phyloP scores from a whole-genome alignment of 2,888 invertebrate genomes.

The Megaustenia siamemsis region DNA sequence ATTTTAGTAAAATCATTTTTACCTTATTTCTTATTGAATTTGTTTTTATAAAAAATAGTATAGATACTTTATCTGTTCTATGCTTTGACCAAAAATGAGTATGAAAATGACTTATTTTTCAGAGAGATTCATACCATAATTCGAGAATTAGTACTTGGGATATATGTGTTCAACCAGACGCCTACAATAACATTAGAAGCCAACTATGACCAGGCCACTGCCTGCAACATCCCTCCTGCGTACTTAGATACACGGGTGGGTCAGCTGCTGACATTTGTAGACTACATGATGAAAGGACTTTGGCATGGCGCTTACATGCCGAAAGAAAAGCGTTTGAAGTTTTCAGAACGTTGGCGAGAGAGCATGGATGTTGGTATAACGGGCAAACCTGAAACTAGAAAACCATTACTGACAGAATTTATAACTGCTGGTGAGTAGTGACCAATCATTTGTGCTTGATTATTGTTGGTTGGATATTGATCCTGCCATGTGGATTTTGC shows the following conservation, averaged over 20 bases:
- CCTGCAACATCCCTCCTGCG: slow-evolving; percentile 78
- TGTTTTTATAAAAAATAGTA: too few species aligned
- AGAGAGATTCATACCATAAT: slow-evolving; percentile 79
- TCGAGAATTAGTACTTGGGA: slow-evolving; percentile 78
- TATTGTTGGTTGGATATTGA: too few species aligned
- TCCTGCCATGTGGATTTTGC: too few species aligned
- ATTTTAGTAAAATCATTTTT: too few species aligned
- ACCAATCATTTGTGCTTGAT: too few species aligned
- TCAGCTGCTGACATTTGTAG: slow-evolving; percentile 77
- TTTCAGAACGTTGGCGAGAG: slow-evolving; percentile 78
- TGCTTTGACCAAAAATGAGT: background rate
- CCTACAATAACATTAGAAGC: slow-evolving; percentile 78
- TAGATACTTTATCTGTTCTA: background rate
- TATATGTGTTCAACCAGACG: slow-evolving; percentile 79
- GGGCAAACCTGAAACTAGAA: slow-evolving; percentile 78
- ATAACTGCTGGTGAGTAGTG: slow-evolving; percentile 72
- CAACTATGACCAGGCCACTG: slow-evolving; percentile 78
- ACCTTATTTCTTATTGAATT: too few species aligned
- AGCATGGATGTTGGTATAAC: slow-evolving; percentile 76
- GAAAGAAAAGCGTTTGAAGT: slow-evolving; percentile 79
- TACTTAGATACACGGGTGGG: slow-evolving; percentile 78
- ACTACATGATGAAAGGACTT: slow-evolving; percentile 80
- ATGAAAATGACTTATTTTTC: slow-evolving; percentile 52
- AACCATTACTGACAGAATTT: slow-evolving; percentile 78
- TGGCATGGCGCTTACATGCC: slow-evolving; percentile 80